Conservation (phyloP, 2,113 vertebrate genomes). For the Neoarius graeffei region DNA sequence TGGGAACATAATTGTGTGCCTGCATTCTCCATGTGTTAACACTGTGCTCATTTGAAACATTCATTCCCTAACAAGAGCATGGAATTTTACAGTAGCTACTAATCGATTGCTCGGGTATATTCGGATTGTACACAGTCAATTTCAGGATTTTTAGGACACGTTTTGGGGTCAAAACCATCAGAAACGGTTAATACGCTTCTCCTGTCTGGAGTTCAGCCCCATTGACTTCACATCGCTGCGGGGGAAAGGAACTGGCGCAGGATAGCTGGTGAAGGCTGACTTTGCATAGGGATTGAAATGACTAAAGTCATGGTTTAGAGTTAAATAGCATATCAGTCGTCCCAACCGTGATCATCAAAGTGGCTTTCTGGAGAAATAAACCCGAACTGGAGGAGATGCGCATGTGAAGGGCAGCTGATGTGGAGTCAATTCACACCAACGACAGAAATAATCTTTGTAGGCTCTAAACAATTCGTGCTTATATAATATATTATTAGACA, state of each 20-base stretch:
- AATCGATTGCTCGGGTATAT: slow-evolving; percentile 54
- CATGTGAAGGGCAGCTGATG: neutral
- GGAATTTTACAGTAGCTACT: slow-evolving; percentile 51
- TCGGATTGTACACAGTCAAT: slow-evolving; percentile 50
- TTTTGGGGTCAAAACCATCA: slow-evolving; percentile 57
- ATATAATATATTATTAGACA: neutral
- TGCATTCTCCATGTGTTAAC: slow-evolving; percentile 48
- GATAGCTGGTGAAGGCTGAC: neutral
- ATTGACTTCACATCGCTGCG: neutral
- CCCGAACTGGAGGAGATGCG: neutral
- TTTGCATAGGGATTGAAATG: neutral
- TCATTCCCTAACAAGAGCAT: slow-evolving; percentile 58
- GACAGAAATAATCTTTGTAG: neutral
- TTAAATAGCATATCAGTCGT: neutral
- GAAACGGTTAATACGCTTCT: neutral
- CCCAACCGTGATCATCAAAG: neutral
- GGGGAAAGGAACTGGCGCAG: neutral
- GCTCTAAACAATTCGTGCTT: neutral
- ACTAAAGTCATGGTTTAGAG: neutral
- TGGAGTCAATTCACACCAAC: neutral
- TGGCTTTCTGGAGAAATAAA: neutral
- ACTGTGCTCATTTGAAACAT: slow-evolving; percentile 50
- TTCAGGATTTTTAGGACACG: neutral
- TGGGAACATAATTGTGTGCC: neutral
- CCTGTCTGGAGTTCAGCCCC: neutral